phyloP scores from a whole-genome alignment of 2,797 vertebrate genomes.

The Phylloscopus collybita region DNA sequence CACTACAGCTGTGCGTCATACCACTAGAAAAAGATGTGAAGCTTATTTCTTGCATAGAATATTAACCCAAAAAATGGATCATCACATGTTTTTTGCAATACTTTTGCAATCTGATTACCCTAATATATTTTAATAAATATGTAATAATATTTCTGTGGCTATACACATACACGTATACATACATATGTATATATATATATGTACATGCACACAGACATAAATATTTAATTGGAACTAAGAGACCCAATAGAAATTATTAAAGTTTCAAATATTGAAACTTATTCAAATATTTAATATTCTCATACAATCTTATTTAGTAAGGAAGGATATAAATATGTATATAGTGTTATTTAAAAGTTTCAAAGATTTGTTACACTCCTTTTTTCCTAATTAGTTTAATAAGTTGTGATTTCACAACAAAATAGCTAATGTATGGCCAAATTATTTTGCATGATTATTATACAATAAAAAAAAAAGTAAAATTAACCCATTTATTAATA shows the following conservation, averaged over 20 bases:
- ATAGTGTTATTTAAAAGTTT: neutral
- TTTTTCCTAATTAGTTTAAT: neutral
- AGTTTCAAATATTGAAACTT: neutral
- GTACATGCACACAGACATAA: neutral
- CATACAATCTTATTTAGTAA: neutral
- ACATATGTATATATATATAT: neutral
- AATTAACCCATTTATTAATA: neutral
- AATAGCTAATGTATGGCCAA: neutral
- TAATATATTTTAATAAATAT: neutral
- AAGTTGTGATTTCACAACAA: neutral
- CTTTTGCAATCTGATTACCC: neutral
- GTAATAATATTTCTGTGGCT: neutral
- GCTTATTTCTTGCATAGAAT: neutral
- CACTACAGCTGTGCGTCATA: neutral
- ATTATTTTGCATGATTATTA: neutral
- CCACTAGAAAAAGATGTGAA: neutral
- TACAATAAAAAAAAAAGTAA: neutral
- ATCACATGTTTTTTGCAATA: neutral
- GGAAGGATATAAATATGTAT: neutral
- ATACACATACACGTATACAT: fast-evolving
- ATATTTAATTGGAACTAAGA: neutral
- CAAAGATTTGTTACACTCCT: neutral
- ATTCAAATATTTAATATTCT: neutral
- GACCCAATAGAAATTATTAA: neutral
- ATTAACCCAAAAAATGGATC: neutral